A percentile compares a stretch with the other conserved stretches of the same genome.
Conservation (phyloP, 1,140 invertebrate species). For the silkworm (Bombyx mori) region DNA sequence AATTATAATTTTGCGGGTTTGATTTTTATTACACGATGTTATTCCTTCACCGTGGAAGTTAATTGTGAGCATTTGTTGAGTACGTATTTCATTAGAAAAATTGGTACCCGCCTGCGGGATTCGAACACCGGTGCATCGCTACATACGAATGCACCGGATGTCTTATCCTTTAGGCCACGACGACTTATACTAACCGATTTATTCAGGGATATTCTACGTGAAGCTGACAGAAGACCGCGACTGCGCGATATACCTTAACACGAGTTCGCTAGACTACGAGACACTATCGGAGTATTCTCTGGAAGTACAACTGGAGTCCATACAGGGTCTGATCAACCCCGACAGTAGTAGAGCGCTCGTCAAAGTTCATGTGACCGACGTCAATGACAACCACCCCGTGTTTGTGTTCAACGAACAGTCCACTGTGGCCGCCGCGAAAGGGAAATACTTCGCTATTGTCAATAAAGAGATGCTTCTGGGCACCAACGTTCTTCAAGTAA, state of each 20-base stretch:
- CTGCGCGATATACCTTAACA: slow-evolving; percentile 81
- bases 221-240: slow-evolving; percentile 83
- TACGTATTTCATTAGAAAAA: too few species aligned
- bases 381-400: slow-evolving; percentile 89
- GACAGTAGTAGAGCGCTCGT: slow-evolving; percentile 81
- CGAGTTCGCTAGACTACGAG: slow-evolving; percentile 82
- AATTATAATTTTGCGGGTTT: too few species aligned
- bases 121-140: too few species aligned
- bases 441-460: slow-evolving; percentile 74
- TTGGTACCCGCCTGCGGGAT: too few species aligned
- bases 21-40: too few species aligned
- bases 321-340: slow-evolving; percentile 83
- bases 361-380: slow-evolving; percentile 86
- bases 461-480: slow-evolving; percentile 79
- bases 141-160: too few species aligned
- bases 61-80: too few species aligned
- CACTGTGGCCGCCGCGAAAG: slow-evolving; percentile 48
- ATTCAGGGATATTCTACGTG: slow-evolving; percentile 77
- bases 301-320: slow-evolving; percentile 82
- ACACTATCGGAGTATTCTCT: slow-evolving; percentile 79
- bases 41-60: too few species aligned
- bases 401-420: slow-evolving; percentile 80
- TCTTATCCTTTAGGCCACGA: too few species aligned
- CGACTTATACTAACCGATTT: slow-evolving; percentile 1
- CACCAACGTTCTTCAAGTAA: slow-evolving; percentile 82